Evolutionary conservation across 2,113 vertebrate species (phyloP), one percentile per base, ranked within the genome.

Genomic region (Zapornia atra): DNA sequence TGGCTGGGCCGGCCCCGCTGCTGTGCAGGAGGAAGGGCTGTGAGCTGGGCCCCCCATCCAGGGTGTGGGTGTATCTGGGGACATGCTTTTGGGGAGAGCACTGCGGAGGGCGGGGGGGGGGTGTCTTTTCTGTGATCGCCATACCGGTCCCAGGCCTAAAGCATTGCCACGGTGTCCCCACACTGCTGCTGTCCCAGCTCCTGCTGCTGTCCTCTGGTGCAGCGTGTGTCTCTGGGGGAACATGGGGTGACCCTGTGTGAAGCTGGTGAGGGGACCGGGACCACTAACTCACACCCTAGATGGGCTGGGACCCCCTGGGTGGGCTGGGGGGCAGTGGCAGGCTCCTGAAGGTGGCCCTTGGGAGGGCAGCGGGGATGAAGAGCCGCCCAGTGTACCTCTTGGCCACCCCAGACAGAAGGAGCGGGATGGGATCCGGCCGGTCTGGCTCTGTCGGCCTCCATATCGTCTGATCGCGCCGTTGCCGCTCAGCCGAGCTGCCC

Each of bases 351-450:
- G 21, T 19, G 50, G 14, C 94, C 80, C 57, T 4, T 82, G 31
- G 61, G 70, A 75, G 83, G 61, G 83, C 10, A 79, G 71, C 91
- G 94, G 14, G 6, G 4, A 70, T 10, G 8, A 50, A 87, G 89
- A 96, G 91, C 93, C 29, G 2, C 92, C 90, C 2, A 18, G 40
- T 90, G 93, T 12, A 48, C 83, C 66, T 54, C 68, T 77, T 25
- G 60, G 82, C 31, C 9, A 51, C 72, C 88, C 85, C 94, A 94
- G 94, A 93, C 94, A 86, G 88, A 93, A 93, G 88, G 88, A 92
- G 29, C 70, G 26, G 91, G 91, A 73, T 91, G 82, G 96, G 79
- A 96, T 96, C 94, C 70, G 53, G 82, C 93, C 88, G 42, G 91
- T 51, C 94, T 85, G 94, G 96, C 93, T 96, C 92, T 21, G 15